Percentiles rank a stretch among this genome's conserved stretches.
Conservation (phyloP, 2,113 vertebrate genomes). For the Pachycephala philippinensis region DNA sequence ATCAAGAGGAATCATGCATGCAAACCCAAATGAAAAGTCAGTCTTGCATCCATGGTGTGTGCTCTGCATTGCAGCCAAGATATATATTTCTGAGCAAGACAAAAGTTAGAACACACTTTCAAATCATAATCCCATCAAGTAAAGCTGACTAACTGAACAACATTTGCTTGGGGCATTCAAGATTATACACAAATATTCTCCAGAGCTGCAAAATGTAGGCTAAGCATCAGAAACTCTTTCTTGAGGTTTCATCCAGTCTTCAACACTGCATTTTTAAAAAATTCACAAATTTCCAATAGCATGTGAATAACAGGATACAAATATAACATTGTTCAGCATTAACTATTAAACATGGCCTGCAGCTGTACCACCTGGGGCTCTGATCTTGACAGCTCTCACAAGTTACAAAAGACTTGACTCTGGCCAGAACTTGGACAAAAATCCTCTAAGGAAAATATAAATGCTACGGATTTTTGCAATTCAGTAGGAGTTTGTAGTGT, state of each 20-base stretch:
- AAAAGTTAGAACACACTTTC: background rate
- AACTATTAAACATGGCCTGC: slow-evolving; percentile 61
- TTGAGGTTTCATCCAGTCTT: background rate
- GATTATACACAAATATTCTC: background rate
- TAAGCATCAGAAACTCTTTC: background rate
- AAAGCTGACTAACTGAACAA: background rate
- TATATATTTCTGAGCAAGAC: background rate
- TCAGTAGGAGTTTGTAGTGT: background rate
- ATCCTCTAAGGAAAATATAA: background rate
- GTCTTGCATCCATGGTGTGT: background rate
- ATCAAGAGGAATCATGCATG: background rate
- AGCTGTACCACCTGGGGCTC: slow-evolving; percentile 44
- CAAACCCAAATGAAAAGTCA: background rate
- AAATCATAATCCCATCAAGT: background rate
- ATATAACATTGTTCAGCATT: slow-evolving; percentile 42
- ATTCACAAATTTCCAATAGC: background rate
- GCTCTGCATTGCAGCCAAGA: background rate
- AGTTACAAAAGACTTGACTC: slow-evolving; percentile 11
- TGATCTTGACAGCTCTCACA: slow-evolving; percentile 40
- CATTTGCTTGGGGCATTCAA: background rate
- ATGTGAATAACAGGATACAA: slow-evolving; percentile 33
- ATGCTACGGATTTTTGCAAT: background rate
- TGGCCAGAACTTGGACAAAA: background rate
- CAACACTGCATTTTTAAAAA: background rate
- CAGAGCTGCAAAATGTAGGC: background rate